A percentile compares a stretch with the other conserved stretches of the same genome.
Conservation (phyloP, 2,888 invertebrate species). For the Thymelicus sylvestris region DNA sequence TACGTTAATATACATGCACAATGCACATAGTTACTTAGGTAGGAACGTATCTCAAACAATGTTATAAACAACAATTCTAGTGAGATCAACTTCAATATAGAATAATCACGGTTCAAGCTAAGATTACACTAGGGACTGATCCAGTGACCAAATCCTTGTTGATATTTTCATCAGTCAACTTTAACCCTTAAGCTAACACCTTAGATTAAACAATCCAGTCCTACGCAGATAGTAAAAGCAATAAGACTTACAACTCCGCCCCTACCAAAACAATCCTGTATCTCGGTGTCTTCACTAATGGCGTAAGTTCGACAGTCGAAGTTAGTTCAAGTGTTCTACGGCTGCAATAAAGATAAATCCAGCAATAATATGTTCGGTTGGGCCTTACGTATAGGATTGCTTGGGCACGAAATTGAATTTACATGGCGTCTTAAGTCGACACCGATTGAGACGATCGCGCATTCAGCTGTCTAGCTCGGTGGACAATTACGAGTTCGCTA, state of each 20-base stretch:
- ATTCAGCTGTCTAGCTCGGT: constrained; percentile 64
- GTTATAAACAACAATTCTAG: not conserved
- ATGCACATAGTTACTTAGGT: no score
- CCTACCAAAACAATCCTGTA: constrained; percentile 83
- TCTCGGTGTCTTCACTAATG: constrained; percentile 84
- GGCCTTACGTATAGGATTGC: constrained; percentile 81
- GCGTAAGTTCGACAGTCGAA: constrained; percentile 84
- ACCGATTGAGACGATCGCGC: constrained; percentile 70
- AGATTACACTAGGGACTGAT: not conserved
- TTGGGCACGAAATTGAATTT: constrained; percentile 84
- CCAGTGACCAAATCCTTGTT: constrained; percentile 34
- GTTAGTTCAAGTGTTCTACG: constrained; percentile 83
- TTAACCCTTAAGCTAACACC: constrained; percentile 60
- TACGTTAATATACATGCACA: no score
- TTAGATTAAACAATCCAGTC: constrained; percentile 80
- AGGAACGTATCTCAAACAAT: not conserved
- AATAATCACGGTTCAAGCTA: constrained; percentile 17
- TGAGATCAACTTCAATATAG: not conserved
- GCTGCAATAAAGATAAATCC: constrained; percentile 85
- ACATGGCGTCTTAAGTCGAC: constrained; percentile 83
- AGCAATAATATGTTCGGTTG: constrained; percentile 83
- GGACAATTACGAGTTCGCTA: constrained; percentile 74
- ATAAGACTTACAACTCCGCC: constrained; percentile 84
- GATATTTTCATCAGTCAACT: constrained; percentile 39
- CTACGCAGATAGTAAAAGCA: constrained; percentile 77